Percentiles rank a stretch among this genome's conserved stretches.
phyloP scores from a whole-genome alignment of 2,113 vertebrate genomes.

The Ahaetulla prasina region DNA sequence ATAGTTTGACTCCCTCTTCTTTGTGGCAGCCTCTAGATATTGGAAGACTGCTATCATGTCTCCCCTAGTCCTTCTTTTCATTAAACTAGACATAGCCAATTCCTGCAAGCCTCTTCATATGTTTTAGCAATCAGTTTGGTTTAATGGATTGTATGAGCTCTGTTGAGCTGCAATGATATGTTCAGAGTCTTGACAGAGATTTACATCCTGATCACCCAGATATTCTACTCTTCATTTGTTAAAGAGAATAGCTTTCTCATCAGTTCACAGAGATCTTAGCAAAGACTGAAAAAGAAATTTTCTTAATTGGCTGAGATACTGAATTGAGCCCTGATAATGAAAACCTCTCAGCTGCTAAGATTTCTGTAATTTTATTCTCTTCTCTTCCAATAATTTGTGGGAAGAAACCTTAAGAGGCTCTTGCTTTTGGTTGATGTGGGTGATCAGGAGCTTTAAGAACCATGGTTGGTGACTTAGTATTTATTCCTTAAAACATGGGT shows the following conservation, averaged over 20 bases:
- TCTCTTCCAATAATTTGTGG: not conserved
- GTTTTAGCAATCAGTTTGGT: too few relatives aligned
- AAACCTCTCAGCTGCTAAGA: not conserved
- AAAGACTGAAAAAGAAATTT: not conserved
- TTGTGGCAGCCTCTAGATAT: too few relatives aligned
- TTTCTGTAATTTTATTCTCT: not conserved
- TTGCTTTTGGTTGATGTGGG: not conserved
- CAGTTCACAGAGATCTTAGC: not conserved
- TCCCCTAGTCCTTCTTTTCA: too few relatives aligned
- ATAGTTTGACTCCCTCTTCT: too few relatives aligned
- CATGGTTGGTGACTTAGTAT: not conserved
- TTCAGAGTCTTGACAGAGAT: not conserved
- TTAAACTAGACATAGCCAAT: too few relatives aligned
- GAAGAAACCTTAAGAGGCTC: not conserved
- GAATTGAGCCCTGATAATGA: not conserved
- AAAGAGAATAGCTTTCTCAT: not conserved
- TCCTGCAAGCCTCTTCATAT: too few relatives aligned
- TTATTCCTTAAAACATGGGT: not conserved
- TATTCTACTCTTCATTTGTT: not conserved
- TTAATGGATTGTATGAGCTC: not conserved
- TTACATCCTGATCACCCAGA: not conserved
- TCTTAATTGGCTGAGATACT: not conserved
- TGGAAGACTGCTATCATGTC: too few relatives aligned
- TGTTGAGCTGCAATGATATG: not conserved
- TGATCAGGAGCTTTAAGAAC: not conserved